A percentile compares a stretch with the other conserved stretches of the same genome.
These are phyloP conservation scores for Mythimna loreyi DNA, from an alignment of 2,888 invertebrate genomes.

Conservation along the genomic window DNA sequence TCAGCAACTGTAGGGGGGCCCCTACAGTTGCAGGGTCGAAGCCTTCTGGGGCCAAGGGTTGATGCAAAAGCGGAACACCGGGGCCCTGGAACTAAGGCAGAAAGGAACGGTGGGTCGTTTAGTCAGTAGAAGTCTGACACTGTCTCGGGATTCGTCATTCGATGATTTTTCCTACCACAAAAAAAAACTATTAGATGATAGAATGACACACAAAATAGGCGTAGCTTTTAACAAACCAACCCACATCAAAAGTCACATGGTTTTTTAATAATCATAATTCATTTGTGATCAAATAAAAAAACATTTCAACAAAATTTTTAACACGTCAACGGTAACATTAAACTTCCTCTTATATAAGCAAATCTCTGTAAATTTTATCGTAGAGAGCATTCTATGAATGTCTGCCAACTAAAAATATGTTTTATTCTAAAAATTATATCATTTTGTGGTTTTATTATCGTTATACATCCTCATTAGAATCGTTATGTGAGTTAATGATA, in stretches of 20 bases:
- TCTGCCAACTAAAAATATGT: slow-evolving; percentile 41
- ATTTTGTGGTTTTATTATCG: slow-evolving; percentile 39
- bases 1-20: too few species aligned
- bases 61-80: too few species aligned
- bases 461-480: slow-evolving; percentile 46
- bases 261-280: slow-evolving; percentile 20
- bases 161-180: too few species aligned
- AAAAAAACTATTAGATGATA: neutral
- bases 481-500: slow-evolving; percentile 45
- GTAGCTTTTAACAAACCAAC: neutral
- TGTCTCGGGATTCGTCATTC: too few species aligned
- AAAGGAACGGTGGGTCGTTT: too few species aligned
- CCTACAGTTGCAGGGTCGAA: too few species aligned
- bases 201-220: neutral
- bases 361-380: slow-evolving; percentile 29
- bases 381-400: slow-evolving; percentile 20
- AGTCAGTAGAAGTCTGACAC: too few species aligned
- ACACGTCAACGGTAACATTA: slow-evolving; percentile 27
- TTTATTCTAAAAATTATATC: slow-evolving; percentile 30
- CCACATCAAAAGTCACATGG: slow-evolving; percentile 7
- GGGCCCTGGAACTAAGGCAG: too few species aligned
- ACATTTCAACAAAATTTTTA: slow-evolving; percentile 18
- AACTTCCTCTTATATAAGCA: slow-evolving; percentile 37
- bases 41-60: too few species aligned
- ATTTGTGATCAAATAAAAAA: slow-evolving; percentile 11